Evolutionary conservation across 2,113 vertebrate genomes (phyloP).

Genomic region (Chrysochloris asiatica): DNA sequence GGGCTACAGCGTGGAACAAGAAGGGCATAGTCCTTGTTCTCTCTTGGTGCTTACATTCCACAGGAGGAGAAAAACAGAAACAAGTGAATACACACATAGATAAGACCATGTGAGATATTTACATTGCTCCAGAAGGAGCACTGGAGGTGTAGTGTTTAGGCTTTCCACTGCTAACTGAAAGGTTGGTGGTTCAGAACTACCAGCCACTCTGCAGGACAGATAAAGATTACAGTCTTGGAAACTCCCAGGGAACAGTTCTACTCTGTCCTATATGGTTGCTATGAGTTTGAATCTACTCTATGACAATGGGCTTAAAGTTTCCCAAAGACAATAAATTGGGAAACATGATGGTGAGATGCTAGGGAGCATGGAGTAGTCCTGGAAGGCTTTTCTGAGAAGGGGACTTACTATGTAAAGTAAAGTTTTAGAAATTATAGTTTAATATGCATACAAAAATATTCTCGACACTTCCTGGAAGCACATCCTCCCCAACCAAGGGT

Average conservation of each 20-base stretch:
- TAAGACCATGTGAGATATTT: background rate
- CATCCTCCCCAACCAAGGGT: no score
- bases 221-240: no score
- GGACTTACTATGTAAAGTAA: slow-evolving; percentile 9
- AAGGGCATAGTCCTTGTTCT: background rate
- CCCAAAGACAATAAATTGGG: background rate
- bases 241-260: no score
- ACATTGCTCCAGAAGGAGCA: background rate
- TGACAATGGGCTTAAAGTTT: background rate
- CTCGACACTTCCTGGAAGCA: no score
- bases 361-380: background rate
- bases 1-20: background rate
- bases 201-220: no score
- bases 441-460: no score
- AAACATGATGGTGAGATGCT: background rate
- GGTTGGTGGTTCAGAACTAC: no score
- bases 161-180: no score
- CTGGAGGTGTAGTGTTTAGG: no score
- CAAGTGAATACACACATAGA: background rate
- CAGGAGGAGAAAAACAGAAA: background rate
- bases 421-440: background rate
- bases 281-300: no score
- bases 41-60: background rate
- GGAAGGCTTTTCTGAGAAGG: background rate
- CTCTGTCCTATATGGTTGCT: no score